Conservation (phyloP, 2,888 invertebrate genomes). For the Lepidochrysops patricia region DNA sequence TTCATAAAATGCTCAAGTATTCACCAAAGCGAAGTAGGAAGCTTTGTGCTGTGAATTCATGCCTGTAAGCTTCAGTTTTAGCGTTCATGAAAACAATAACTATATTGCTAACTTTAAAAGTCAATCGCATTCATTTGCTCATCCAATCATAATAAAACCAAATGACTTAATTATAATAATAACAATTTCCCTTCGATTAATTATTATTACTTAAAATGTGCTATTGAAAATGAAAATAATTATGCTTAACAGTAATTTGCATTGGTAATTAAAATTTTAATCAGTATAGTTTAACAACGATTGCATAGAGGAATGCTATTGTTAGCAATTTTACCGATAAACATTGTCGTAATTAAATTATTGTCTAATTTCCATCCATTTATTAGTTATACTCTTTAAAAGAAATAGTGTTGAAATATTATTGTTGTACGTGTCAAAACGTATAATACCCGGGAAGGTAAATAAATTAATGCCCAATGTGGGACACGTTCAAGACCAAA, state of each 20-base stretch:
- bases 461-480: background rate
- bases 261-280: conserved; percentile 1
- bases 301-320: background rate
- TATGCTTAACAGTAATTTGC: background rate
- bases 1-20: background rate
- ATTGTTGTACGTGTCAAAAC: background rate
- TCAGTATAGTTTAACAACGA: background rate
- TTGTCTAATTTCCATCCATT: background rate
- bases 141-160: background rate
- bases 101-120: too few relatives aligned
- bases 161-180: background rate
- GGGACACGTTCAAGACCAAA: background rate
- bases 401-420: background rate
- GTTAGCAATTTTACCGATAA: background rate
- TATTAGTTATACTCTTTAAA: background rate
- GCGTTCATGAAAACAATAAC: background rate
- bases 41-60: background rate
- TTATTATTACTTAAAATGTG: background rate
- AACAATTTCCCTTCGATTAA: background rate
- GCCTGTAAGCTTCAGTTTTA: background rate
- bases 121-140: background rate
- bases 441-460: background rate
- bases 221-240: background rate
- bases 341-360: background rate
- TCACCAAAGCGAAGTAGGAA: background rate